Conservation (phyloP, 2,113 vertebrate species). For the Odobenus rosmarus region DNA sequence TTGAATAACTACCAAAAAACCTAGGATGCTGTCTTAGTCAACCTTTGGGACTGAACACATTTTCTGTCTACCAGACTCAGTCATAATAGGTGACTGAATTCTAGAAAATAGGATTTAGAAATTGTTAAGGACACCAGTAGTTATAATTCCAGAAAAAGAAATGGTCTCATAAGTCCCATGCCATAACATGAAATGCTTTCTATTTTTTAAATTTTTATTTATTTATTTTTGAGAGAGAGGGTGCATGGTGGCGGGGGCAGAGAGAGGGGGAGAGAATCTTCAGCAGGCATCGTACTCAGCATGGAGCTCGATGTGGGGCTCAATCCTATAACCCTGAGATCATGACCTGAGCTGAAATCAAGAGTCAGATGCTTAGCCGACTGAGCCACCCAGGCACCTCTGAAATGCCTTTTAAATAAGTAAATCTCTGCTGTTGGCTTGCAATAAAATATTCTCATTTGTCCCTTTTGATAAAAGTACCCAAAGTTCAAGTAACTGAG, state of each 20-base stretch:
- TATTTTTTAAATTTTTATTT: not conserved
- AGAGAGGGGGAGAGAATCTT: not conserved
- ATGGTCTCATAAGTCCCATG: not conserved
- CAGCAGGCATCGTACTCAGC: not conserved
- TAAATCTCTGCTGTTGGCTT: not conserved
- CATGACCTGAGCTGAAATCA: not conserved
- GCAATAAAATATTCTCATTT: conserved; percentile 4
- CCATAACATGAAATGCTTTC: not conserved
- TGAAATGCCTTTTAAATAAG: not conserved
- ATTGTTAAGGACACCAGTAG: not conserved
- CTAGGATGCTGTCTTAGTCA: not conserved
- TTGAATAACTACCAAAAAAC: not conserved
- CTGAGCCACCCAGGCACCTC: not conserved
- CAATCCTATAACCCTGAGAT: not conserved
- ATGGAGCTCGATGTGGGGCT: not conserved
- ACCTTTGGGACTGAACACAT: not conserved
- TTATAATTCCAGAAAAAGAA: not conserved
- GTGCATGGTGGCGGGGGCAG: not conserved
- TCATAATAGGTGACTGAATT: not conserved
- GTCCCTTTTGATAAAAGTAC: not conserved
- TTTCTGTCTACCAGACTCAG: not conserved
- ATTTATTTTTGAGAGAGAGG: not conserved
- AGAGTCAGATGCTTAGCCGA: not conserved
- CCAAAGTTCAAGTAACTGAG: not conserved
- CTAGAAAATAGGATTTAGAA: not conserved